phyloP scores from a whole-genome alignment of 1,140 invertebrate genomes.

The Nixonia krombeini region DNA sequence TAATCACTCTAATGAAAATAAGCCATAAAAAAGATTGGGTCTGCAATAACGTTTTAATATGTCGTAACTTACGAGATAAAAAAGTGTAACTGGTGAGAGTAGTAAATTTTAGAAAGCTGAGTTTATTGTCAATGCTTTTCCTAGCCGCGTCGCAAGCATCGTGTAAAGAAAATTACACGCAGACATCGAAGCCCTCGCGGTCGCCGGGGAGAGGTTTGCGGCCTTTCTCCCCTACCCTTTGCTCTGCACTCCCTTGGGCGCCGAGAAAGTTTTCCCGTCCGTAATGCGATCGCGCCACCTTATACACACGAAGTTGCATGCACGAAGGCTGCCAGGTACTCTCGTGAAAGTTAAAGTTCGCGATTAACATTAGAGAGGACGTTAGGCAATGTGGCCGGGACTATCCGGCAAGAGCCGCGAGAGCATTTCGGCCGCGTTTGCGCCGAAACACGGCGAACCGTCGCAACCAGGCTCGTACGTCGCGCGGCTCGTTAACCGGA shows the following conservation, averaged over 20 bases:
- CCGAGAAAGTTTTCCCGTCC: conserved; percentile 26
- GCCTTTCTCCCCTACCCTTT: too few relatives aligned
- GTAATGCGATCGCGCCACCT: conserved; percentile 11
- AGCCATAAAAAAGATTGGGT: too few relatives aligned
- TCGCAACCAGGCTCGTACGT: conserved; percentile 1
- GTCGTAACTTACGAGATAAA: too few relatives aligned
- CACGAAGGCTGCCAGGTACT: background rate
- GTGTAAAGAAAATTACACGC: background rate
- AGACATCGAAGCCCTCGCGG: background rate
- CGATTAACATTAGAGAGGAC: conserved; percentile 37
- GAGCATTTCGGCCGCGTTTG: conserved; percentile 7
- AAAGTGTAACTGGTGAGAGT: too few relatives aligned
- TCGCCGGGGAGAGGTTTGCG: background rate
- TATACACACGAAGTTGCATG: background rate
- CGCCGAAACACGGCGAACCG: conserved; percentile 1
- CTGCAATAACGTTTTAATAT: too few relatives aligned
- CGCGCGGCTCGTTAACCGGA: conserved; percentile 2
- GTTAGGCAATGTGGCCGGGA: conserved; percentile 14
- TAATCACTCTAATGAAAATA: too few relatives aligned
- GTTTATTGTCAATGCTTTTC: too few relatives aligned
- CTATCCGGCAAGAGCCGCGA: conserved; percentile 6
- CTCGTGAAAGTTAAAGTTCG: conserved; percentile 22
- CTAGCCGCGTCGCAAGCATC: too few relatives aligned
- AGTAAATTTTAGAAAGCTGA: too few relatives aligned
- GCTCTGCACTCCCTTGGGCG: background rate